phyloP scores from a whole-genome alignment of 1,140 invertebrate species.

The Ladona fulva region DNA sequence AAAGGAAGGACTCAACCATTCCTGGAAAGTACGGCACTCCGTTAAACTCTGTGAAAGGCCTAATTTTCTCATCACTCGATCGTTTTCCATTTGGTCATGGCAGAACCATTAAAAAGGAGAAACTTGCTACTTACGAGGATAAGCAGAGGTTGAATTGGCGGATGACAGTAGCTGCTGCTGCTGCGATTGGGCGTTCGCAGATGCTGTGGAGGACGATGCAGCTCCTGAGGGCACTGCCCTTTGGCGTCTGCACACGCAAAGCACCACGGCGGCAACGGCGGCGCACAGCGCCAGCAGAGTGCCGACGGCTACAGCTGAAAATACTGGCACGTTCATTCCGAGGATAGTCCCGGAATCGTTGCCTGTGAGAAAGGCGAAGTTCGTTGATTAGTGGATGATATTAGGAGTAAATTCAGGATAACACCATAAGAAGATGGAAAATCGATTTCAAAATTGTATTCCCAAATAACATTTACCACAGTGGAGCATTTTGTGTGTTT shows the following conservation, averaged over 20 bases:
- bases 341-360: conserved; percentile 59
- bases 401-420: too few relatives aligned
- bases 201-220: conserved; percentile 39
- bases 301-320: conserved; percentile 59
- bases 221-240: conserved; percentile 9
- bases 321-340: conserved; percentile 63
- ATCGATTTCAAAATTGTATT: too few relatives aligned
- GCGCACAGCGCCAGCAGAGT: conserved; percentile 54
- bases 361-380: conserved; percentile 44
- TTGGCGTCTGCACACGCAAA: conserved; percentile 64
- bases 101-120: too few relatives aligned
- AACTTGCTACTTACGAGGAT: conserved; percentile 25
- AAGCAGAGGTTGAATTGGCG: conserved; percentile 19
- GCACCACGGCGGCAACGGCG: conserved; percentile 51
- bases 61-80: too few relatives aligned
- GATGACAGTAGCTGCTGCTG: conserved; percentile 34
- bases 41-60: too few relatives aligned
- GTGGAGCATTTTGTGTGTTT: too few relatives aligned
- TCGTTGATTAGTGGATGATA: too few relatives aligned
- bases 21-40: too few relatives aligned
- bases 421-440: too few relatives aligned
- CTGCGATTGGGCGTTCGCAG: conserved; percentile 30
- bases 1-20: too few relatives aligned
- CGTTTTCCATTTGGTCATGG: too few relatives aligned
- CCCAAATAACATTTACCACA: too few relatives aligned